Percentiles rank a stretch among this genome's conserved stretches.
These are phyloP conservation scores for Monoplex corrugatus DNA, from an alignment of 2,888 invertebrate genomes.

Conservation along the genomic window DNA sequence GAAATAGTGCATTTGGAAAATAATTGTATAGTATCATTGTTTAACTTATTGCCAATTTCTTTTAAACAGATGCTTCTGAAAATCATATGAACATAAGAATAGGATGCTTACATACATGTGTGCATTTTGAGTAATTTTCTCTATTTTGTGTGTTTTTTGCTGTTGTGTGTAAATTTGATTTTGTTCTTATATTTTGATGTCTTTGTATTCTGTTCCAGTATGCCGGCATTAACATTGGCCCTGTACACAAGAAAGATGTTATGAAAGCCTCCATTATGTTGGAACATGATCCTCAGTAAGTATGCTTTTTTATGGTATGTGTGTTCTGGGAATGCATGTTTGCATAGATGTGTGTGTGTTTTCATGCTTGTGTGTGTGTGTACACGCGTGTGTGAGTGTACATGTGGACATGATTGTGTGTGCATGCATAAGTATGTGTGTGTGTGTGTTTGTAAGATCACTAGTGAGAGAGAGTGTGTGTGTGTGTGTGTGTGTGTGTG, in stretches of 20 bases:
- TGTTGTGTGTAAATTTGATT: background rate
- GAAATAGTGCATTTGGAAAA: too few species aligned
- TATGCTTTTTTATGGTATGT: slow-evolving; percentile 45
- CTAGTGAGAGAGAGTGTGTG: too few species aligned
- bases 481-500: background rate
- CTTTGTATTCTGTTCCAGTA: slow-evolving; percentile 87
- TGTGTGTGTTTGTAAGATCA: background rate
- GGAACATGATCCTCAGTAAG: slow-evolving; percentile 90
- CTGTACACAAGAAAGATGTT: slow-evolving; percentile 99
- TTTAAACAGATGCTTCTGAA: too few species aligned
- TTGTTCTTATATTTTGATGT: background rate
- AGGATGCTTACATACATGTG: too few species aligned
- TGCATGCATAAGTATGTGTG: background rate
- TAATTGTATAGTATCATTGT: too few species aligned
- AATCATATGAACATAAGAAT: too few species aligned
- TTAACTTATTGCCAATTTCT: too few species aligned
- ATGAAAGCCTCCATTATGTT: slow-evolving; percentile 99
- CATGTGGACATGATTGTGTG: background rate
- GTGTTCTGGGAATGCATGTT: background rate
- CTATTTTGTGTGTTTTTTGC: background rate
- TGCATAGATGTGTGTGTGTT: background rate
- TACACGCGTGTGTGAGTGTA: background rate
- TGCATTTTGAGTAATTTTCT: too few species aligned
- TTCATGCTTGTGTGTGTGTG: background rate
- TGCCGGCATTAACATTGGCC: slow-evolving; percentile 98